phyloP scores from a whole-genome alignment of 2,888 invertebrate genomes.

The Lingula anatina region DNA sequence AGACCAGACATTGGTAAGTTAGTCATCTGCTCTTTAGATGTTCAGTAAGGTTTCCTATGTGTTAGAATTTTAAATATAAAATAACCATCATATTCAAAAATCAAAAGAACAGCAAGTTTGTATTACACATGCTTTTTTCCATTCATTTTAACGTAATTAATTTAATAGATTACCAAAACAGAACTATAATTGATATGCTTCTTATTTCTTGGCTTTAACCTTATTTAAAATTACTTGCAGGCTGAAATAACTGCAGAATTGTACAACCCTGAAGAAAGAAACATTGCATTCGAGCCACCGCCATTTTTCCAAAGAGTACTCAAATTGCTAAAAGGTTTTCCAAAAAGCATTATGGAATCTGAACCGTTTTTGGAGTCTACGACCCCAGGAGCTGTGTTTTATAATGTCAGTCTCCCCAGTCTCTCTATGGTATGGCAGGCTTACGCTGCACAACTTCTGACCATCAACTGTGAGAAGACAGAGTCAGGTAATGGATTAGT shows the following conservation, averaged over 20 bases:
- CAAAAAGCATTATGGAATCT: not conserved
- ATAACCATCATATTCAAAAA: too few species aligned
- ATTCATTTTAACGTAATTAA: too few species aligned
- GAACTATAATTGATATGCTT: too few species aligned
- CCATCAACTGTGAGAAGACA: too few species aligned
- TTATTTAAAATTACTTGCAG: conserved; percentile 10
- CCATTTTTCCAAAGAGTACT: not conserved
- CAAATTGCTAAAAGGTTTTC: not conserved
- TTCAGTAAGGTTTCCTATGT: too few species aligned
- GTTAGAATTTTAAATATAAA: too few species aligned
- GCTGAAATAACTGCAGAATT: conserved; percentile 26
- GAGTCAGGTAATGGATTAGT: too few species aligned
- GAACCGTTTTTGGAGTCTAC: not conserved
- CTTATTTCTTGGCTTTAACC: not conserved
- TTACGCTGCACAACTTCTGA: too few species aligned
- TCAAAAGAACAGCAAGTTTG: too few species aligned
- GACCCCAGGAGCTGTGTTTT: not conserved
- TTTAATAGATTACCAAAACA: too few species aligned
- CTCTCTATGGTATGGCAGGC: not conserved
- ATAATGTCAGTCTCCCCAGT: not conserved
- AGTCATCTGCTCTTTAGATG: too few species aligned
- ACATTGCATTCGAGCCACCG: conserved; percentile 10
- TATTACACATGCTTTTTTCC: too few species aligned
- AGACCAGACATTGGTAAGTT: not conserved
- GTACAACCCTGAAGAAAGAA: conserved; percentile 21